Evolutionary conservation across 1,140 invertebrate species (phyloP).

Genomic region (Pristionchus pacificus): DNA sequence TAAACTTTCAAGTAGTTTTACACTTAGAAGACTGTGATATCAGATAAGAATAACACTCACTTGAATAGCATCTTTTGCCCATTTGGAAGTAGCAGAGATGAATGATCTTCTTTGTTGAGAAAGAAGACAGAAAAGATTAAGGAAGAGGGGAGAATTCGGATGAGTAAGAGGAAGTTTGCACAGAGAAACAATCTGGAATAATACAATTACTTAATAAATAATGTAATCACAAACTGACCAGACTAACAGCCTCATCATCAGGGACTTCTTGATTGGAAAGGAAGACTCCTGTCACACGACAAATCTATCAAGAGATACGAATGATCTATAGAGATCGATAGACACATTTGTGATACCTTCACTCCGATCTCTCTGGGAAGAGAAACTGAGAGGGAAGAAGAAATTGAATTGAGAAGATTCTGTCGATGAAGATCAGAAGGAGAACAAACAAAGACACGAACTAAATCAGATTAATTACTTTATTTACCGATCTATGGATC

Average conservation of each 20-base stretch:
- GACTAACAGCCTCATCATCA: not conserved
- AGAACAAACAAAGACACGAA: not conserved
- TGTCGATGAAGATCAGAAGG: not conserved
- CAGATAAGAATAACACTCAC: no score
- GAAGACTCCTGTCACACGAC: not conserved
- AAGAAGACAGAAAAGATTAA: not conserved
- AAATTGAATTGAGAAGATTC: not conserved
- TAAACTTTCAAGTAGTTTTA: no score
- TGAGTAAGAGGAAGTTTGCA: not conserved
- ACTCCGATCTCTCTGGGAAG: not conserved
- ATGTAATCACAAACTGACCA: not conserved
- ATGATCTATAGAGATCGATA: no score
- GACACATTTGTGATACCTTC: no score
- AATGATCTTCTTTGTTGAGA: not conserved
- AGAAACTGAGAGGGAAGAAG: not conserved
- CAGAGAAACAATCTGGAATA: not conserved
- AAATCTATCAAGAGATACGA: no score
- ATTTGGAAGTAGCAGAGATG: not conserved
- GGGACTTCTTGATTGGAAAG: not conserved
- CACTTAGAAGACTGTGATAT: no score
- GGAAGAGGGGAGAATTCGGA: not conserved
- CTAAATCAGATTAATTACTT: not conserved
- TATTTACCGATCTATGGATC: not conserved
- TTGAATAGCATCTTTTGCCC: no score
- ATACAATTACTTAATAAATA: not conserved